These are phyloP conservation scores for Psittacus erithacus DNA, from an alignment of 2,113 vertebrate genomes.

Conservation along the genomic window DNA sequence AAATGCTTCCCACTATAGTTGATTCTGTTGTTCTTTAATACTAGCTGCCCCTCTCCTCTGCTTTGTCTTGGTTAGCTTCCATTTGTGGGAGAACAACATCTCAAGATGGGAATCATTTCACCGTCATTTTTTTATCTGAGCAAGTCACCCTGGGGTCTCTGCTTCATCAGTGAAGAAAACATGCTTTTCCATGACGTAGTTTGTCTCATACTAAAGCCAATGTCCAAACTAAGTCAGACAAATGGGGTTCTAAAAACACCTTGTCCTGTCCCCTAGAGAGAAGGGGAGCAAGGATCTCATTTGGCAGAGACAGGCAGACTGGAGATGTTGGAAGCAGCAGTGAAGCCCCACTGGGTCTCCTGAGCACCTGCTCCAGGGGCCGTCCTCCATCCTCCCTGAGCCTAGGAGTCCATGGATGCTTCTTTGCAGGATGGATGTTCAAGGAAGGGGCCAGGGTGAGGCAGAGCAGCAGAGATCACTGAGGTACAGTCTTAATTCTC, in stretches of 20 bases:
- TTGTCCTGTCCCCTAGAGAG: neutral
- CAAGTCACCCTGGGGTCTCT: neutral
- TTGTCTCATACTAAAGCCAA: neutral
- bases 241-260: neutral
- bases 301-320: neutral
- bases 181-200: neutral
- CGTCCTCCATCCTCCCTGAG: neutral
- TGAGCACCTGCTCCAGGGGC: neutral
- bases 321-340: neutral
- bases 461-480: neutral
- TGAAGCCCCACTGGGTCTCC: neutral
- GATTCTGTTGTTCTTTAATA: constrained; percentile 22
- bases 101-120: neutral
- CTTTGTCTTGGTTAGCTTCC: constrained; percentile 43
- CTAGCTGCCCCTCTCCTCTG: neutral
- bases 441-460: neutral
- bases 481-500: neutral
- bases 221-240: neutral
- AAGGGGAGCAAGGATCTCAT: neutral
- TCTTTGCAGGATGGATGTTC: neutral
- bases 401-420: neutral
- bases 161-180: constrained; percentile 13
- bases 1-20: constrained; percentile 24
- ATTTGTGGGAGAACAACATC: constrained; percentile 16
- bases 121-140: neutral